phyloP scores from a whole-genome alignment of 1,140 invertebrate genomes.

The Hestina assimilis region DNA sequence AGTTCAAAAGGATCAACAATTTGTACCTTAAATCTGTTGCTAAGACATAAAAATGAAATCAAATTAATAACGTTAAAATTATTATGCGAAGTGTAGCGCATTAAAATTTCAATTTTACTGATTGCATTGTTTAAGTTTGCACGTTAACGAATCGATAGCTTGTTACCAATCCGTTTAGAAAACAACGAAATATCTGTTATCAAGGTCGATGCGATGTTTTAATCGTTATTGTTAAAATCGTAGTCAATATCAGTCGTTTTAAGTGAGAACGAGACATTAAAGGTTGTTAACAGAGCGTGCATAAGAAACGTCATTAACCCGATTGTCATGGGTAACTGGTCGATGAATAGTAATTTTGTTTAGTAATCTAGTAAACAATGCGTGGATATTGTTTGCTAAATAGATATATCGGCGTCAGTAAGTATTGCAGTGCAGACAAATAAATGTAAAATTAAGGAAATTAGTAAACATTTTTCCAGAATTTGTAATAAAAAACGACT shows the following conservation, averaged over 20 bases:
- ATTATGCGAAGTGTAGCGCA: too few species aligned
- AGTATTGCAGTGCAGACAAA: too few species aligned
- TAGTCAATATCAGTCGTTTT: not conserved
- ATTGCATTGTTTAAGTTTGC: constrained; percentile 1
- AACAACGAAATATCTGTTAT: constrained; percentile 7
- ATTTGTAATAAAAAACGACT: too few species aligned
- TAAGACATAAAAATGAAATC: too few species aligned
- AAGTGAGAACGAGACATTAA: constrained; percentile 12
- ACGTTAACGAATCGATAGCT: not conserved
- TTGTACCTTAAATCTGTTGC: too few species aligned
- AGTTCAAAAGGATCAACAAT: too few species aligned
- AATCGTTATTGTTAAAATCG: not conserved
- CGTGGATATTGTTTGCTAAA: constrained; percentile 2
- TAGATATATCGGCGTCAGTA: too few species aligned
- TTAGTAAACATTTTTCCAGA: too few species aligned
- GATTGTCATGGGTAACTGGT: constrained; percentile 54
- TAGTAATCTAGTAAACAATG: constrained; percentile 27
- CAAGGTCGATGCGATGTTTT: constrained; percentile 13
- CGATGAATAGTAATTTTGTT: constrained; percentile 28
- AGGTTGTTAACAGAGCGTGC: constrained; percentile 42
- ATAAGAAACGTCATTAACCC: constrained; percentile 45
- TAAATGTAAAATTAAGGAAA: too few species aligned
- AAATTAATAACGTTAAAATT: too few species aligned
- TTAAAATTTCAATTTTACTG: too few species aligned
- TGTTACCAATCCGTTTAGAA: constrained; percentile 2